Percentiles rank a stretch among this genome's conserved stretches.
Conservation (phyloP, 2,113 vertebrate species). For the Spheniscus mendiculus region DNA sequence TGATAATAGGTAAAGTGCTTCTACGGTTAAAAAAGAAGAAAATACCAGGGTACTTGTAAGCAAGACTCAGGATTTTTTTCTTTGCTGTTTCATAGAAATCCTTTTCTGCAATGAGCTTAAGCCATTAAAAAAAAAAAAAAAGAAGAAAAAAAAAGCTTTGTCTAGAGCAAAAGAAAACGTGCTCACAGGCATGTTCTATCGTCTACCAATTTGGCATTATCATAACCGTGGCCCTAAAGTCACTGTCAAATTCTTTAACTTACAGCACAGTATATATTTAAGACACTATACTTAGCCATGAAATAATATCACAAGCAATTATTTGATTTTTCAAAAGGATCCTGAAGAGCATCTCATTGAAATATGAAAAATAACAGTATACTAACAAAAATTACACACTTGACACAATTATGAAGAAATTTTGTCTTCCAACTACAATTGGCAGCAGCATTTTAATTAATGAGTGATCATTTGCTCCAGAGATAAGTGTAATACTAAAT, state of each 20-base stretch:
- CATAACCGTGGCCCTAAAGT: not conserved
- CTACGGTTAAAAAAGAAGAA: conserved; percentile 1
- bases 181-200: not conserved
- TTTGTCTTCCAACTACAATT: conserved; percentile 43
- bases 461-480: conserved; percentile 47
- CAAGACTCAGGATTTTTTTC: conserved; percentile 45
- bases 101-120: conserved; percentile 41
- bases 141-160: not conserved
- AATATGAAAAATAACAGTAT: conserved; percentile 59
- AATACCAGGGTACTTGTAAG: conserved; percentile 30
- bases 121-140: not conserved
- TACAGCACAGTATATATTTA: not conserved
- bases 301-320: conserved; percentile 25
- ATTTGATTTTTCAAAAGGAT: conserved; percentile 62
- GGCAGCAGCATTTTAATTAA: conserved; percentile 63
- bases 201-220: not conserved
- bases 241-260: conserved; percentile 54
- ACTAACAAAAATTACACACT: conserved; percentile 57
- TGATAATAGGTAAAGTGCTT: conserved; percentile 54
- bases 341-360: conserved; percentile 45
- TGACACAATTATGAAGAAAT: conserved; percentile 53
- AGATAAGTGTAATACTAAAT: conserved; percentile 39
- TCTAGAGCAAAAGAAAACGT: conserved; percentile 57
- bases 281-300: not conserved
- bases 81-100: conserved; percentile 53